phyloP scores from a whole-genome alignment of 2,797 vertebrate species.

The Myoxocephalus aenaeus region DNA sequence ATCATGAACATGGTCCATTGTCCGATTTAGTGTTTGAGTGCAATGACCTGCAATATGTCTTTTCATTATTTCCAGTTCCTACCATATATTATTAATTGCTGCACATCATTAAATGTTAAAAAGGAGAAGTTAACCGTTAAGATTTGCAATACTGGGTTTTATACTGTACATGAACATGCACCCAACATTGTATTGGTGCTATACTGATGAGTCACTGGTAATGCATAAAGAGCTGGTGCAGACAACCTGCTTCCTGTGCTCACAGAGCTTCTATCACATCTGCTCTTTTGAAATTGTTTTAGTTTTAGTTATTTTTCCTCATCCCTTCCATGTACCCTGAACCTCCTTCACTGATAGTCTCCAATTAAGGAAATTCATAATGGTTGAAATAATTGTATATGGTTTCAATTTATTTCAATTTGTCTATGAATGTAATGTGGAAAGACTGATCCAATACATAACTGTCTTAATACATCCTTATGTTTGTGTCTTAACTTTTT shows the following conservation, averaged over 20 bases:
- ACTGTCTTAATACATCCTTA: constrained; percentile 40
- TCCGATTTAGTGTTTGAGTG: constrained; percentile 51
- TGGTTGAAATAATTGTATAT: constrained; percentile 56
- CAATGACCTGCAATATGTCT: constrained; percentile 47
- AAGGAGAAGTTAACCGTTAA: constrained; percentile 6
- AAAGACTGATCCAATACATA: constrained; percentile 69
- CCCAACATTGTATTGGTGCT: constrained; percentile 46
- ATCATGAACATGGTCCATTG: constrained; percentile 51
- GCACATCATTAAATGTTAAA: constrained; percentile 31
- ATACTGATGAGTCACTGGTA: constrained; percentile 44
- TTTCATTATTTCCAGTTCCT: constrained; percentile 20
- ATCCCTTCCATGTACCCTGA: constrained; percentile 16
- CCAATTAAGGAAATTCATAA: constrained; percentile 57
- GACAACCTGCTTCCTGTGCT: constrained; percentile 24
- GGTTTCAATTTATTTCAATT: constrained; percentile 56
- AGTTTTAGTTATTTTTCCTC: constrained; percentile 36
- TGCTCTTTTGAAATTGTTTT: constrained; percentile 57
- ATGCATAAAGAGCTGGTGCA: constrained; percentile 26
- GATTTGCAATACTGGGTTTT: constrained; percentile 42
- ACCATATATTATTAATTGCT: constrained; percentile 42
- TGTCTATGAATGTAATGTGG: constrained; percentile 67
- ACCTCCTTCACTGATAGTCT: constrained; percentile 33
- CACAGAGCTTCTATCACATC: constrained; percentile 35
- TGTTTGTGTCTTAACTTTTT: constrained; percentile 25
- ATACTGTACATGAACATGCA: constrained; percentile 37